Conservation (phyloP, 2,888 invertebrate species). For the Amphipoea oculea region DNA sequence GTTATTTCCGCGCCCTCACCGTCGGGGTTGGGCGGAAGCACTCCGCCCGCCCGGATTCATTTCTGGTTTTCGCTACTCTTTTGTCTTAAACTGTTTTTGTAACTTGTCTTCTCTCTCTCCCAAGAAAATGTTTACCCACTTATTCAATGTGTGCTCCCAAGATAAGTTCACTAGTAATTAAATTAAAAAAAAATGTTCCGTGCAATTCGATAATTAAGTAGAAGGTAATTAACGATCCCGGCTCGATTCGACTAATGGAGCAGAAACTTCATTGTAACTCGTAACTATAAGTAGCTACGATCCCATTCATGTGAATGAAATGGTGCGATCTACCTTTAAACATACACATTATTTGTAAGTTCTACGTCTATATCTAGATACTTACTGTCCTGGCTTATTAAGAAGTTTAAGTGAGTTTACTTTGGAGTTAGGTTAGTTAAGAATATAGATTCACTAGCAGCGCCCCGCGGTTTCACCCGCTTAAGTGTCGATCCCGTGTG, state of each 20-base stretch:
- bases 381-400: neutral
- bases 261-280: conserved; percentile 51
- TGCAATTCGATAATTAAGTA: conserved; percentile 53
- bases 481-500: no score
- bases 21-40: conserved; percentile 78
- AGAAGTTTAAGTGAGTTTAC: neutral
- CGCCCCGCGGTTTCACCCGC: no score
- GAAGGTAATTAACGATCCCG: conserved; percentile 54
- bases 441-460: neutral
- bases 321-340: conserved; percentile 1
- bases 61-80: conserved; percentile 89
- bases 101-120: conserved; percentile 82
- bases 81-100: conserved; percentile 88
- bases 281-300: conserved; percentile 33
- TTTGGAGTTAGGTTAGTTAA: neutral
- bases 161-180: conserved; percentile 65
- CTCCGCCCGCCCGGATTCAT: conserved; percentile 87
- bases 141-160: conserved; percentile 67
- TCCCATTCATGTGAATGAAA: conserved; percentile 37
- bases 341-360: conserved; percentile 5
- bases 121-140: conserved; percentile 73
- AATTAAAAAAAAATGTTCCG: conserved; percentile 48
- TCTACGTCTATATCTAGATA: conserved; percentile 1
- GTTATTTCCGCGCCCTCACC: conserved; percentile 80
- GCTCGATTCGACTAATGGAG: conserved; percentile 52